Percentiles rank a stretch among this genome's conserved stretches.
These are phyloP conservation scores for Drosophila seguyi DNA, from an alignment of 1,140 invertebrate genomes.

Conservation along the genomic window DNA sequence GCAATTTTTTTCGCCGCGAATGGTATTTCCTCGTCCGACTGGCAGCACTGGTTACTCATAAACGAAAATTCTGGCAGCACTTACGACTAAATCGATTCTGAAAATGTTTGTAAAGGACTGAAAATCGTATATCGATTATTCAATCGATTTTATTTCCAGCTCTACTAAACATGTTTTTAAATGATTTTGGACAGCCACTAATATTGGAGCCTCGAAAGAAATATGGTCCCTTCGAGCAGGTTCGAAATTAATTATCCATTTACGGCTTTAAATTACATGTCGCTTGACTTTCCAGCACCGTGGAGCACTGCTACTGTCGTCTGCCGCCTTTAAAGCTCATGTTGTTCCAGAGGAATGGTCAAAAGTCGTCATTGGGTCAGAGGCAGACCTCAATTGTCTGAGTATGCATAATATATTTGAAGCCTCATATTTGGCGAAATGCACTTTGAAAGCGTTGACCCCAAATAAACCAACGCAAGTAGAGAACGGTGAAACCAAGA, in stretches of 20 bases:
- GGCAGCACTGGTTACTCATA: too few relatives aligned
- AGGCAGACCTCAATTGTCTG: constrained; percentile 18
- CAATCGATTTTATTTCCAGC: too few relatives aligned
- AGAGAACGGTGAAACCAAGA: background rate
- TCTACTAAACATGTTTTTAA: constrained; percentile 58
- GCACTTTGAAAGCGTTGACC: background rate
- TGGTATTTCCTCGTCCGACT: background rate
- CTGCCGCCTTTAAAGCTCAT: constrained; percentile 49
- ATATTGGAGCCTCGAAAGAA: constrained; percentile 34
- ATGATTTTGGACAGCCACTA: constrained; percentile 58
- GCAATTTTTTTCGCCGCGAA: background rate
- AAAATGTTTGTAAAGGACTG: too few relatives aligned
- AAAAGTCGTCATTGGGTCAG: constrained; percentile 37
- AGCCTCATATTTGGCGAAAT: background rate
- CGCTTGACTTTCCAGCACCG: constrained; percentile 27
- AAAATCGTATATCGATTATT: too few relatives aligned
- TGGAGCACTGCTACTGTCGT: constrained; percentile 51
- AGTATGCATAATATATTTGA: background rate
- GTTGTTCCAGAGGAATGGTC: constrained; percentile 36
- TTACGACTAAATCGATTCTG: too few relatives aligned
- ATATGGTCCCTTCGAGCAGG: constrained; percentile 45
- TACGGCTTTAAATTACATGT: background rate
- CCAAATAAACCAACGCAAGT: constrained; percentile 24
- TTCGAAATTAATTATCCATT: background rate
- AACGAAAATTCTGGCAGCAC: too few relatives aligned